These are phyloP conservation scores for Drosophila helvetica DNA, from an alignment of 2,888 invertebrate genomes.

Conservation along the genomic window DNA sequence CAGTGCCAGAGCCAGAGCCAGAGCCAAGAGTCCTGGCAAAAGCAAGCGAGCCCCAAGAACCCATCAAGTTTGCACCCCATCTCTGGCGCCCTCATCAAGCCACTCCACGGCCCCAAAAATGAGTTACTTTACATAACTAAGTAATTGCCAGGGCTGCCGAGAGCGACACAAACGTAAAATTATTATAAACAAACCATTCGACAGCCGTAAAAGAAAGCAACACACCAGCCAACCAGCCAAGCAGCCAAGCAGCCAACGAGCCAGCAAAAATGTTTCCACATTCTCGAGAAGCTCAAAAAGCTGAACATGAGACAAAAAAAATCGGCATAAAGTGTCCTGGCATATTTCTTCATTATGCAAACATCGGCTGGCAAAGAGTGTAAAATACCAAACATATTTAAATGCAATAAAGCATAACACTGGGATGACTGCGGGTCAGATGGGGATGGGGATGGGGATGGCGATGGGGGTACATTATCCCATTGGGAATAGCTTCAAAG, in stretches of 20 bases:
- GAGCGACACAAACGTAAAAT: constrained; percentile 74
- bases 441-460: background rate
- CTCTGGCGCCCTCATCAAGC: constrained; percentile 48
- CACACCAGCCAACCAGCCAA: background rate
- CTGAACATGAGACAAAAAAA: constrained; percentile 4
- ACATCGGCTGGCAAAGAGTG: constrained; percentile 40
- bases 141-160: constrained; percentile 66
- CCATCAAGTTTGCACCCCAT: constrained; percentile 52
- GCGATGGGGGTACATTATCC: constrained; percentile 2
- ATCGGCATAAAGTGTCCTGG: constrained; percentile 61
- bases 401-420: constrained; percentile 67
- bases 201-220: constrained; percentile 48
- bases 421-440: background rate
- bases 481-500: background rate
- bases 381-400: constrained; percentile 68
- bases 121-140: constrained; percentile 78
- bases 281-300: background rate
- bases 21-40: background rate
- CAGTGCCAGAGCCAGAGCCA: constrained; percentile 1
- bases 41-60: background rate
- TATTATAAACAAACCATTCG: constrained; percentile 79
- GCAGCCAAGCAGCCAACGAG: background rate
- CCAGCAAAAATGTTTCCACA: background rate
- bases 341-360: constrained; percentile 75
- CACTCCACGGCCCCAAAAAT: constrained; percentile 58